A percentile compares a stretch with the other conserved stretches of the same genome.
Evolutionary conservation across 2,797 vertebrate species (phyloP).

Genomic region (Sebastes aleutianus): DNA sequence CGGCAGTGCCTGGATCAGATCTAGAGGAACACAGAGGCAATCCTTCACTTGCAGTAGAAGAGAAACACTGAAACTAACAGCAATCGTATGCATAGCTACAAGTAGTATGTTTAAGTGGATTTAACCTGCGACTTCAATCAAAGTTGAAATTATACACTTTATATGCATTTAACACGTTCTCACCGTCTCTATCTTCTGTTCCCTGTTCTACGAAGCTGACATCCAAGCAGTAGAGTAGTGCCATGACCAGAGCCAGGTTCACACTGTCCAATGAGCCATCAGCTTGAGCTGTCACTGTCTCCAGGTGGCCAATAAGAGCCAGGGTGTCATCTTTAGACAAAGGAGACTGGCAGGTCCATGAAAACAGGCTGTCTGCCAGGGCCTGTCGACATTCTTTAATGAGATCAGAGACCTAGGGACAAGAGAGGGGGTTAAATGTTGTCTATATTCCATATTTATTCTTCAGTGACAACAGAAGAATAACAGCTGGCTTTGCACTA

Average conservation of each 20-base stretch:
- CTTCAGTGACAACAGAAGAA: neutral
- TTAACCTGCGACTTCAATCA: neutral
- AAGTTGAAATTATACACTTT: neutral
- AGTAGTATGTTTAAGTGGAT: neutral
- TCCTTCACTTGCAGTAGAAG: neutral
- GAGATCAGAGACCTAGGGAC: slow-evolving; percentile 90
- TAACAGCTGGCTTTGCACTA: neutral
- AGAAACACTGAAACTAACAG: neutral
- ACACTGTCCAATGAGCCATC: slow-evolving; percentile 92
- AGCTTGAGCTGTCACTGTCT: slow-evolving; percentile 91
- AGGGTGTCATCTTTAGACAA: slow-evolving; percentile 93
- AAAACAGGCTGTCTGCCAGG: slow-evolving; percentile 93
- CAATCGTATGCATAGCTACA: neutral
- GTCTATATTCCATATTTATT: neutral
- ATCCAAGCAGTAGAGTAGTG: slow-evolving; percentile 95
- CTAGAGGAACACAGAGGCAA: slow-evolving; percentile 69
- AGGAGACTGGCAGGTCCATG: slow-evolving; percentile 96
- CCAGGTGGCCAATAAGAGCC: slow-evolving; percentile 91
- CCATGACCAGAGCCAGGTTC: slow-evolving; percentile 93
- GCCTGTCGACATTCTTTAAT: slow-evolving; percentile 94
- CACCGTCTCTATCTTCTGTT: slow-evolving; percentile 94
- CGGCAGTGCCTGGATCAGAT: slow-evolving; percentile 90
- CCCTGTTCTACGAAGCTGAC: slow-evolving; percentile 94
- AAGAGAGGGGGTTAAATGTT: neutral
- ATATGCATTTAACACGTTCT: neutral